Evolutionary conservation across 2,888 invertebrate genomes (phyloP).

Genomic region (Drosophila rubida): DNA sequence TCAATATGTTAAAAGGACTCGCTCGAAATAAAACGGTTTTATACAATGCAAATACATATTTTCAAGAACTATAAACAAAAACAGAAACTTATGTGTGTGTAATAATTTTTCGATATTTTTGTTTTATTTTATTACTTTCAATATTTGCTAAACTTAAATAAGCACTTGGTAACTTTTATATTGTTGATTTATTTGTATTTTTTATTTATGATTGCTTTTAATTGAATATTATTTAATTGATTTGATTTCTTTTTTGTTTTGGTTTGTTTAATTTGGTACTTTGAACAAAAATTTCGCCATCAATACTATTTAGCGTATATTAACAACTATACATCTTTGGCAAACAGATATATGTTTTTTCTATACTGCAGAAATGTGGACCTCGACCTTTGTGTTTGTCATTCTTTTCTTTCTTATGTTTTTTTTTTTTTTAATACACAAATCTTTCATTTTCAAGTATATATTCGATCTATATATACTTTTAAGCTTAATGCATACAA

Average conservation of each 20-base stretch:
- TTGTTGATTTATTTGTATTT: slow-evolving; percentile 16
- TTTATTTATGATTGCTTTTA: slow-evolving; percentile 14
- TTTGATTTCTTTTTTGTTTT: slow-evolving; percentile 22
- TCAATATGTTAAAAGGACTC: slow-evolving; percentile 61
- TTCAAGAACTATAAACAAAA: slow-evolving; percentile 75
- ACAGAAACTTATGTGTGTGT: slow-evolving; percentile 78
- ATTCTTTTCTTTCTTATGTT: slow-evolving; percentile 61
- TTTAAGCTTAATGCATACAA: slow-evolving; percentile 82
- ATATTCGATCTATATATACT: slow-evolving; percentile 52
- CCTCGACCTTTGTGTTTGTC: slow-evolving; percentile 83
- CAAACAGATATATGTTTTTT: slow-evolving; percentile 76
- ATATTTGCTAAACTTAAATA: slow-evolving; percentile 67
- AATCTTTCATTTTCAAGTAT: slow-evolving; percentile 60
- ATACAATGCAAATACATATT: slow-evolving; percentile 44
- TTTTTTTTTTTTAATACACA: slow-evolving; percentile 67
- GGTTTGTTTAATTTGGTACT: slow-evolving; percentile 52
- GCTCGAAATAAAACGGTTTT: slow-evolving; percentile 26
- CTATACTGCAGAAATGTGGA: slow-evolving; percentile 83
- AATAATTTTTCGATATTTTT: slow-evolving; percentile 4
- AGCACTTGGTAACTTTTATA: slow-evolving; percentile 43
- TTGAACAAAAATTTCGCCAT: slow-evolving; percentile 85
- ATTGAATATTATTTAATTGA: slow-evolving; percentile 3
- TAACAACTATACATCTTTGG: slow-evolving; percentile 80
- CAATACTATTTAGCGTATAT: slow-evolving; percentile 82
- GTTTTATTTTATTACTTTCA: slow-evolving; percentile 16